Evolutionary conservation across 2,797 vertebrate species (phyloP).

Genomic region (Urosaurus nigricauda): DNA sequence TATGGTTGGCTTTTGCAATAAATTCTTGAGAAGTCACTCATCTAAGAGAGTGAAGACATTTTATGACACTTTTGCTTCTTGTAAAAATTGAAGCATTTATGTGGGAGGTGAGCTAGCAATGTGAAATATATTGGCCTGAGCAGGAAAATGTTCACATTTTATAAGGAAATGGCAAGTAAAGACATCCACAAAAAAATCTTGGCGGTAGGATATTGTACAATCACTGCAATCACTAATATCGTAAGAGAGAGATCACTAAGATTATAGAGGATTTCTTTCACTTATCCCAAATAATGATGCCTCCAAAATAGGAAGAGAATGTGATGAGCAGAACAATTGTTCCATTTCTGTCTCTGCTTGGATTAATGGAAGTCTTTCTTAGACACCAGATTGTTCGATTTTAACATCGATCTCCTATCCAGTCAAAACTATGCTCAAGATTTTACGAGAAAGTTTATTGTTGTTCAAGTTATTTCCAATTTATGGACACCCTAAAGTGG

Average conservation of each 20-base stretch:
- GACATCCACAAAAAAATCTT: neutral
- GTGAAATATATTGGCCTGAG: too few species aligned
- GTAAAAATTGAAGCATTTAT: neutral
- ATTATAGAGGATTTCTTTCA: neutral
- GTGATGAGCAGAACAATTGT: too few species aligned
- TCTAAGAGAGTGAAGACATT: neutral
- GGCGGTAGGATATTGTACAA: neutral
- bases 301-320: neutral
- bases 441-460: too few species aligned
- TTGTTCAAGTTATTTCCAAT: too few species aligned
- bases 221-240: too few species aligned
- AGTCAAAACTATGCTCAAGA: too few species aligned
- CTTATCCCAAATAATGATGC: neutral
- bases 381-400: too few species aligned
- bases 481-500: too few species aligned
- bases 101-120: too few species aligned
- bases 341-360: too few species aligned
- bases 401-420: too few species aligned
- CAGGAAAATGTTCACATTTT: neutral
- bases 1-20: neutral
- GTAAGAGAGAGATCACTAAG: neutral
- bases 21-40: slow-evolving; percentile 10
- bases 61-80: neutral
- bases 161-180: neutral
- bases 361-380: too few species aligned